A percentile compares a stretch with the other conserved stretches of the same genome.
These are phyloP conservation scores for Formicarius rufipectus DNA, from an alignment of 2,113 vertebrate genomes.

Conservation along the genomic window DNA sequence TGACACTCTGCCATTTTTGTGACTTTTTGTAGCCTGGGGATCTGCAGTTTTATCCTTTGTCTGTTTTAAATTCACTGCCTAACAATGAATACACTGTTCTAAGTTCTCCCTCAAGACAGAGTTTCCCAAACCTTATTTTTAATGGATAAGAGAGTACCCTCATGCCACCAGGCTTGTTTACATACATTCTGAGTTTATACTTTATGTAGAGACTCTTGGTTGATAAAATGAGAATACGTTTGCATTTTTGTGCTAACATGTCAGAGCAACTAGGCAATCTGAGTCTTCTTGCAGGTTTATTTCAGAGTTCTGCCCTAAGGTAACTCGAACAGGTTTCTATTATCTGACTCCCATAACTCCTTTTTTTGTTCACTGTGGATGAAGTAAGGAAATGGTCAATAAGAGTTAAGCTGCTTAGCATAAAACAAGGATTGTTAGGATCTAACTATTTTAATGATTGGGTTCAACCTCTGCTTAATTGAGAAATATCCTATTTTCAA, in stretches of 20 bases:
- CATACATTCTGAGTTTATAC: neutral
- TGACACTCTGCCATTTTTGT: neutral
- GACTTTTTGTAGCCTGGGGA: neutral
- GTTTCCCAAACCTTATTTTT: neutral
- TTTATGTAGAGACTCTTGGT: neutral
- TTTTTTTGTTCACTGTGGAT: neutral
- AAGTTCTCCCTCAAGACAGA: neutral
- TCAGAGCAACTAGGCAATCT: neutral
- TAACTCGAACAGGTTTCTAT: neutral
- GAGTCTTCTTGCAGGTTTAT: neutral
- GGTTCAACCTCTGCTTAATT: neutral
- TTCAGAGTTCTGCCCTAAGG: neutral
- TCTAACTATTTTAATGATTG: neutral
- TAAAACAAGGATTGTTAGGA: neutral
- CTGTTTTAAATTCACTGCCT: neutral
- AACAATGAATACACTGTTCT: neutral
- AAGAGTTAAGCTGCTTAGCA: neutral
- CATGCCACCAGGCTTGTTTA: neutral
- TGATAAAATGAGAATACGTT: neutral
- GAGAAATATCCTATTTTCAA: neutral
- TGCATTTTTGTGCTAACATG: neutral
- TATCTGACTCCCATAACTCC: neutral
- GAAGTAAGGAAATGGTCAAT: neutral
- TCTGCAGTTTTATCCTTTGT: neutral
- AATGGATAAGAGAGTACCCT: neutral